Evolutionary conservation across 1,140 invertebrate genomes (phyloP), one percentile per base, ranked within the genome.

Genomic region (Platyscapa corneri): DNA sequence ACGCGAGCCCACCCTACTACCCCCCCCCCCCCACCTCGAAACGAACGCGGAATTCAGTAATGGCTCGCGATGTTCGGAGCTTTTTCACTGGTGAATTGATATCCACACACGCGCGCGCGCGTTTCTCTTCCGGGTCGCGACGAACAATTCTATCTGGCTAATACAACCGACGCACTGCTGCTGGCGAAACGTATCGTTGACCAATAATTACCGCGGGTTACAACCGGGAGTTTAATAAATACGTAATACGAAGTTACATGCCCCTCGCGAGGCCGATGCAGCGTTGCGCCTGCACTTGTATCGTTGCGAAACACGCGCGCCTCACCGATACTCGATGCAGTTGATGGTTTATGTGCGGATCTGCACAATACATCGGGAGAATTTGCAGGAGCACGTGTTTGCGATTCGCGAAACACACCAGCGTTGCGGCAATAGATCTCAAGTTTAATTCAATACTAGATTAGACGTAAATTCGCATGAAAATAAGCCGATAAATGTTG

Each of bases 181-280:
- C 37, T 30, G 32, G 34, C 34, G 23, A 37, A 16, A 5, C 16
- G 12, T 32, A 30, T 34, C 64, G n/a, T 32, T n/a, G 30, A 27
- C 72, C 18, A 46, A 39, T 46, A 46, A 74, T 75, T 37, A 30
- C 14, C 1, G 46, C n/a, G 16, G 23, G 30, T 75, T 49, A 27
- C 12, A n/a, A 27, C n/a, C 46, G 42, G 14, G 46, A 76, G 75
- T 20, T 30, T 34, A 76, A 76, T 76, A 76, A 76, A 76, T 76
- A 53, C 46, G 42, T 53, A 30, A 75, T 30, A 49, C 3, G 3
- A 27, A 39, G 18, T 42, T 46, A 42, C 20, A 20, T 27, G 20
- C 34, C 5, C 16, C 10, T 12, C 32, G n/a, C 32, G 7, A 6
- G 18, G 8, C 2, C 16, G 18, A 34, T 34, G 32, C 32, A 18